phyloP scores from a whole-genome alignment of 2,113 vertebrate genomes.

The Hydrolagus affinis region DNA sequence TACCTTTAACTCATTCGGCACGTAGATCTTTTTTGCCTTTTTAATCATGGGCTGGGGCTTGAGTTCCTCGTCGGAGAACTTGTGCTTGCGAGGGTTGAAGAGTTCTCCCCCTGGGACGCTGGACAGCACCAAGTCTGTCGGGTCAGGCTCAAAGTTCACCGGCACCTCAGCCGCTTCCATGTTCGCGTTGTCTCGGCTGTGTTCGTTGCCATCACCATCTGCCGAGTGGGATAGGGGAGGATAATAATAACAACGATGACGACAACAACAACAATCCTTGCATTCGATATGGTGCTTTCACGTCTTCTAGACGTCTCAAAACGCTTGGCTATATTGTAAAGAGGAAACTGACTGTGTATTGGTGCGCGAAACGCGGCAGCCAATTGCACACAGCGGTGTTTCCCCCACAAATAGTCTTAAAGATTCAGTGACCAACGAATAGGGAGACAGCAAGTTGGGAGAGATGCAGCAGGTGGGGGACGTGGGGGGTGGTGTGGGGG shows the following conservation, averaged over 20 bases:
- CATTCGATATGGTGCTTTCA: background rate
- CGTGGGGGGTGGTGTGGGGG: no score
- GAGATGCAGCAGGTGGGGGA: no score
- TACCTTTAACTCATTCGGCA: constrained; percentile 89
- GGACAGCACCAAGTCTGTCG: constrained; percentile 89
- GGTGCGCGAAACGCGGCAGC: no score
- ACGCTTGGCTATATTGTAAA: no score
- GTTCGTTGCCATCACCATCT: background rate
- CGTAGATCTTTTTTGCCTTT: constrained; percentile 95
- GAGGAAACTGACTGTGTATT: background rate
- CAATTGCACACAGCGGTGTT: no score
- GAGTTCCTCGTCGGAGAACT: constrained; percentile 88
- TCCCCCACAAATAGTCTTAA: no score
- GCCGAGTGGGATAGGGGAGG: background rate
- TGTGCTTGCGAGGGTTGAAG: constrained; percentile 94
- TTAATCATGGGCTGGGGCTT: constrained; percentile 99
- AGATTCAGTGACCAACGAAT: constrained; percentile 56
- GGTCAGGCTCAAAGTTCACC: constrained; percentile 88
- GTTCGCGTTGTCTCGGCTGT: constrained; percentile 66
- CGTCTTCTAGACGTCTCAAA: no score
- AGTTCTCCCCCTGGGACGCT: constrained; percentile 91
- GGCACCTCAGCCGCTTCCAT: constrained; percentile 85
- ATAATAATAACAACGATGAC: no score
- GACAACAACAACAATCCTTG: no score
- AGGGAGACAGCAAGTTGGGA: no score